Conservation (phyloP, 2,888 invertebrate species). For the Norana najaformis region DNA sequence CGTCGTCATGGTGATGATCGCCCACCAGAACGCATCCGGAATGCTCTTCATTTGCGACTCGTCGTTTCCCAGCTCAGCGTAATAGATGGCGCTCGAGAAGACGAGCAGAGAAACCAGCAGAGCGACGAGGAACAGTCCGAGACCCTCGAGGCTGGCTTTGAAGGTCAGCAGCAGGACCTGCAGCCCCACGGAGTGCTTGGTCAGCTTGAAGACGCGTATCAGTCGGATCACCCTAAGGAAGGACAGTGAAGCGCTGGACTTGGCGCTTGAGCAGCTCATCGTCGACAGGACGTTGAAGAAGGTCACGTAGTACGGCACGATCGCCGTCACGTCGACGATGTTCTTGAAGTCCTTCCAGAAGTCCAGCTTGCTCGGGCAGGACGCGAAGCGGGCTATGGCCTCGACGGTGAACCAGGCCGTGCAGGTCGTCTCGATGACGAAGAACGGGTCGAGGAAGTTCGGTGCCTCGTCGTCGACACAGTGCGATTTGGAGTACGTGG, state of each 20-base stretch:
- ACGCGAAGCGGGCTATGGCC: conserved; percentile 62
- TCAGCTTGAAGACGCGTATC: conserved; percentile 64
- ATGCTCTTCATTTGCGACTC: conserved; percentile 61
- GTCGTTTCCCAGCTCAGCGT: conserved; percentile 62
- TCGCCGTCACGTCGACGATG: conserved; percentile 65
- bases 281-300: conserved; percentile 58
- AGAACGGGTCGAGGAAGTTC: conserved; percentile 61
- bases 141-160: conserved; percentile 64
- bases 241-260: conserved; percentile 64
- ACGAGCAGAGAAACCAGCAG: conserved; percentile 63
- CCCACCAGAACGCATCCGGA: conserved; percentile 49
- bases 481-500: conserved; percentile 50
- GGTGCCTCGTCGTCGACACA: conserved; percentile 53
- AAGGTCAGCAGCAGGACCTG: conserved; percentile 66
- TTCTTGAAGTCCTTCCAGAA: conserved; percentile 65
- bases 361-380: conserved; percentile 62
- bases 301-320: conserved; percentile 65
- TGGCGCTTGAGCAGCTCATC: conserved; percentile 59
- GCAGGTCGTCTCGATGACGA: conserved; percentile 64
- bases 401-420: conserved; percentile 65
- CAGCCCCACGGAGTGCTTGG: conserved; percentile 65
- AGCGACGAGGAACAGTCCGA: conserved; percentile 64
- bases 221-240: conserved; percentile 65
- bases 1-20: conserved; percentile 61
- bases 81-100: conserved; percentile 65